These are phyloP conservation scores for Australoheros scitulus DNA, from an alignment of 2,113 vertebrate genomes.

Conservation along the genomic window DNA sequence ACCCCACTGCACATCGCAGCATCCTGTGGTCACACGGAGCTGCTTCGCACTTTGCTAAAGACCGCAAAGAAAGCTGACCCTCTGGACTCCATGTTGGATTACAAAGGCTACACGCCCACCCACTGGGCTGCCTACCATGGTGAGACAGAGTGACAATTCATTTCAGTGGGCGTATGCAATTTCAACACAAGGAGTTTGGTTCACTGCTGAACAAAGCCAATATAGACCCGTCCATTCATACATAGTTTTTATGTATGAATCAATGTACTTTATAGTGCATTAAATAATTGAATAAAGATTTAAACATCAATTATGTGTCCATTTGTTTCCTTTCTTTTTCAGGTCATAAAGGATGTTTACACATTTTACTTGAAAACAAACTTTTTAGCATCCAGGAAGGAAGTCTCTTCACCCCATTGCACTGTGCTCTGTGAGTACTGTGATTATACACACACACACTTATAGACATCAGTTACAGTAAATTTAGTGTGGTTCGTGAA, in stretches of 20 bases:
- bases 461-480: not conserved
- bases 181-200: not conserved
- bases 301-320: not conserved
- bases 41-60: conserved; percentile 86
- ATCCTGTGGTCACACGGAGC: conserved; percentile 86
- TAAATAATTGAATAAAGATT: not conserved
- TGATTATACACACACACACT: not conserved
- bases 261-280: not conserved
- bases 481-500: not conserved
- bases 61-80: conserved; percentile 88
- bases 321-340: conserved; percentile 15
- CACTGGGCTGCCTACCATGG: conserved; percentile 98
- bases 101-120: conserved; percentile 91
- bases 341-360: conserved; percentile 96
- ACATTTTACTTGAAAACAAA: conserved; percentile 97
- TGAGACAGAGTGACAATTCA: conserved; percentile 58
- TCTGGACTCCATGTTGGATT: conserved; percentile 90
- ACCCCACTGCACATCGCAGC: conserved; percentile 92
- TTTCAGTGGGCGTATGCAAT: not conserved
- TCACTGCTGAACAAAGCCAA: not conserved
- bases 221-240: not conserved
- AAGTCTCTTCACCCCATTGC: conserved; percentile 93
- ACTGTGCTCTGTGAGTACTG: conserved; percentile 96
- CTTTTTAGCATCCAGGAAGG: conserved; percentile 90
- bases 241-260: not conserved